These are phyloP conservation scores for Orchesella cincta DNA, from an alignment of 1,140 invertebrate genomes.

Conservation along the genomic window DNA sequence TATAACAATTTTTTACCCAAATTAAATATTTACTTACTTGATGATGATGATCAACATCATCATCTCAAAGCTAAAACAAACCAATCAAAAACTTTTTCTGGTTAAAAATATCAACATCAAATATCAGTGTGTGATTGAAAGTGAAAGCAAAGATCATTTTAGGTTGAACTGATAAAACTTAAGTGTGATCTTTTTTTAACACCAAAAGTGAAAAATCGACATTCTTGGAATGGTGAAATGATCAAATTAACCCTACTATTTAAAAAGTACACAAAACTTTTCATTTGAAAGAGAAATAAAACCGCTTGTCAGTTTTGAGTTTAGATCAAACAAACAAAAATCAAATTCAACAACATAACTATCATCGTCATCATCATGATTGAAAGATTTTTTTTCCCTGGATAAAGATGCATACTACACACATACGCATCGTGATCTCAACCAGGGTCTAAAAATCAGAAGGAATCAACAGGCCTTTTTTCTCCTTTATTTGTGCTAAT, in stretches of 20 bases:
- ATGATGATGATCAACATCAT: conserved; percentile 19
- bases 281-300: too few species aligned
- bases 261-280: conserved; percentile 5
- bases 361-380: not conserved
- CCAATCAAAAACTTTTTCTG: not conserved
- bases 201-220: too few species aligned
- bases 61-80: too few species aligned
- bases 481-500: conserved; percentile 26
- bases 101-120: too few species aligned
- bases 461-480: conserved; percentile 27
- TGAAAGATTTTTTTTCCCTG: not conserved
- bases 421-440: too few species aligned
- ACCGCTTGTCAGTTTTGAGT: too few species aligned
- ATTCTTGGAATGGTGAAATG: too few species aligned
- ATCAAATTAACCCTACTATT: too few species aligned
- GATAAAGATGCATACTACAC: conserved; percentile 14
- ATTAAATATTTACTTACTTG: conserved; percentile 20
- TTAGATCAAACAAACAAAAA: not conserved
- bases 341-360: not conserved
- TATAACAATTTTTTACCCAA: conserved; percentile 2
- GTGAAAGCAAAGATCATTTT: too few species aligned
- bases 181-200: too few species aligned
- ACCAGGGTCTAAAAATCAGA: conserved; percentile 16
- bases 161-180: too few species aligned
- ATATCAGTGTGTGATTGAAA: too few species aligned